phyloP scores from a whole-genome alignment of 2,113 vertebrate genomes.

The Ginglymostoma cirratum region DNA sequence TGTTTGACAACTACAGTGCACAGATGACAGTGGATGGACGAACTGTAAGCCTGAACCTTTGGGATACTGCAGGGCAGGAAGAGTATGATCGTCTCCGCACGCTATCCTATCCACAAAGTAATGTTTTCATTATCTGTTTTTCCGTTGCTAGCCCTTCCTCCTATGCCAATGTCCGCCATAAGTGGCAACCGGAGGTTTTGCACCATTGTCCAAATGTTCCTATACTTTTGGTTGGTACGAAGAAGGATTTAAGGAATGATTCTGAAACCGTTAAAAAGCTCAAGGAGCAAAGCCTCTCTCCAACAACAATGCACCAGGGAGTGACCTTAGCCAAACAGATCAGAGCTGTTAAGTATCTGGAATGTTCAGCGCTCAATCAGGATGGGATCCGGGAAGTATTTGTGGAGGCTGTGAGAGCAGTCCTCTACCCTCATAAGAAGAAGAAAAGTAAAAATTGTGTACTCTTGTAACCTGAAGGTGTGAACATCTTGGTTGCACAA shows the following conservation, averaged over 20 bases:
- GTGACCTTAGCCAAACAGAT: slow-evolving; percentile 80
- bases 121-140: slow-evolving; percentile 88
- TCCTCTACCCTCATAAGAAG: slow-evolving; percentile 81
- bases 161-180: slow-evolving; percentile 83
- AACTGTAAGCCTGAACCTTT: slow-evolving; percentile 82
- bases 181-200: slow-evolving; percentile 88
- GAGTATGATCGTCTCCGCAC: slow-evolving; percentile 84
- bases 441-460: slow-evolving; percentile 81
- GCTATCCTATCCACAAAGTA: slow-evolving; percentile 83
- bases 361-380: slow-evolving; percentile 82
- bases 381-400: slow-evolving; percentile 83
- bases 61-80: slow-evolving; percentile 93
- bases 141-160: slow-evolving; percentile 85
- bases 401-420: slow-evolving; percentile 77
- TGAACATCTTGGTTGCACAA: background rate
- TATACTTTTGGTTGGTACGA: slow-evolving; percentile 82
- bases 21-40: slow-evolving; percentile 91
- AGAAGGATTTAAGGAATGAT: slow-evolving; percentile 79
- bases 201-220: slow-evolving; percentile 87
- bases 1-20: slow-evolving; percentile 90
- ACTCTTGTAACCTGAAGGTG: slow-evolving; percentile 64
- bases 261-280: slow-evolving; percentile 80
- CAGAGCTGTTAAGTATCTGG: slow-evolving; percentile 84
- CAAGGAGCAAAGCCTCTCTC: slow-evolving; percentile 80
- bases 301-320: slow-evolving; percentile 80